Percentiles rank a stretch among this genome's conserved stretches.
Conservation (phyloP, 2,113 vertebrate species). For the Machaerirhynchus nigripectus region DNA sequence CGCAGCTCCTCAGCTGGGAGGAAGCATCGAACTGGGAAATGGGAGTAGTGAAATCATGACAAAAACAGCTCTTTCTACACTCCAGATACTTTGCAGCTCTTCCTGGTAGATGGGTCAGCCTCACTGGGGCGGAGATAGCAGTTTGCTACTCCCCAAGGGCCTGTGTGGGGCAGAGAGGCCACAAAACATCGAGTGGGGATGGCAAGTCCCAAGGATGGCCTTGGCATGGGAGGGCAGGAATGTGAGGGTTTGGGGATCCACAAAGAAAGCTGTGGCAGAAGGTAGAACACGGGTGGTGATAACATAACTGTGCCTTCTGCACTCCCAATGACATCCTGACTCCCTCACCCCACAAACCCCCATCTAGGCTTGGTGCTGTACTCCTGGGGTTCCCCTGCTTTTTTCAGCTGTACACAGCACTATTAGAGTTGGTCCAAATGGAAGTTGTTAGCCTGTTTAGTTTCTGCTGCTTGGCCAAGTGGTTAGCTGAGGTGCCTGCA, state of each 20-base stretch:
- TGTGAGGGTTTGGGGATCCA: not conserved
- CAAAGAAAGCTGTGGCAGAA: not conserved
- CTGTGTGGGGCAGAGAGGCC: not conserved
- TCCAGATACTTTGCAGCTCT: not conserved
- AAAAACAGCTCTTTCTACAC: not conserved
- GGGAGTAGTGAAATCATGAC: not conserved
- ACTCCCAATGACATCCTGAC: not conserved
- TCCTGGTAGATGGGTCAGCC: not conserved
- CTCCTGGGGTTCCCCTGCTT: not conserved
- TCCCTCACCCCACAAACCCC: not conserved
- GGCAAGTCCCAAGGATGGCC: not conserved
- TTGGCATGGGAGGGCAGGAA: not conserved
- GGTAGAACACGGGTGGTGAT: not conserved
- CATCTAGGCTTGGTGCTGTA: not conserved
- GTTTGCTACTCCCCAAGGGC: not conserved
- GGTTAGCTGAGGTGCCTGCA: accelerated
- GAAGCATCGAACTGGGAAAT: not conserved
- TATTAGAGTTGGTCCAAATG: not conserved
- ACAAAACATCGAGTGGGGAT: accelerated
- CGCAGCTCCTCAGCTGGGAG: not conserved
- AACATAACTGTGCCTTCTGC: accelerated
- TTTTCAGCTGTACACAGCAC: not conserved
- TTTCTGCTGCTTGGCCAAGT: not conserved
- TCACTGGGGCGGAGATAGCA: too few relatives aligned
- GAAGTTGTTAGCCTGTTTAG: not conserved